phyloP scores from a whole-genome alignment of 2,113 vertebrate genomes.

The Lophotis ruficrista region DNA sequence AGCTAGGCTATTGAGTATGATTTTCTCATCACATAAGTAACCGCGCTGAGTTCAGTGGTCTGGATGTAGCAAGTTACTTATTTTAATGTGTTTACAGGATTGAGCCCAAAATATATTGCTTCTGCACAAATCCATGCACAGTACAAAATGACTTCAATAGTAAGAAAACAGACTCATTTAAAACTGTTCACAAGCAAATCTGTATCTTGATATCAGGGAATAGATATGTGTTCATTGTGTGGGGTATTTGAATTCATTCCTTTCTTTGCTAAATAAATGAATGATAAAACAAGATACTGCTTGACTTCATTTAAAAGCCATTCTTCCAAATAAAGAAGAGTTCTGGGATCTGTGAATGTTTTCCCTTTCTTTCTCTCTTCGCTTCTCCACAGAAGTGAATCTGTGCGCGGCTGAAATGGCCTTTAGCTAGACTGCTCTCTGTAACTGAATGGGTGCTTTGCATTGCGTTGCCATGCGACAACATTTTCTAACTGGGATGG shows the following conservation, averaged over 20 bases:
- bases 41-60: neutral
- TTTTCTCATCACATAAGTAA: neutral
- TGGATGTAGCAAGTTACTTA: neutral
- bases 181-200: conserved; percentile 21
- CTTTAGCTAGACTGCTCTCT: neutral
- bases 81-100: conserved; percentile 41
- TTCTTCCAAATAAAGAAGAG: conserved; percentile 38
- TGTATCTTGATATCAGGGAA: conserved; percentile 68
- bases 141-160: neutral
- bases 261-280: conserved; percentile 72
- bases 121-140: conserved; percentile 47
- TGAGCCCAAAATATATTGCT: conserved; percentile 47
- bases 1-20: neutral
- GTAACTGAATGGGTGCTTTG: neutral
- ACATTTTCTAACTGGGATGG: neutral
- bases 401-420: neutral
- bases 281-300: conserved; percentile 51
- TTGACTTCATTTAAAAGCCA: conserved; percentile 56
- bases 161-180: neutral
- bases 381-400: neutral
- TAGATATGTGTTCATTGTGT: conserved; percentile 51
- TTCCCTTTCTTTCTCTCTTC: neutral
- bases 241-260: conserved; percentile 63
- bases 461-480: neutral
- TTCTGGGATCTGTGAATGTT: neutral